phyloP scores from a whole-genome alignment of 2,797 vertebrate genomes.

The Chlorospingus flavigularis region DNA sequence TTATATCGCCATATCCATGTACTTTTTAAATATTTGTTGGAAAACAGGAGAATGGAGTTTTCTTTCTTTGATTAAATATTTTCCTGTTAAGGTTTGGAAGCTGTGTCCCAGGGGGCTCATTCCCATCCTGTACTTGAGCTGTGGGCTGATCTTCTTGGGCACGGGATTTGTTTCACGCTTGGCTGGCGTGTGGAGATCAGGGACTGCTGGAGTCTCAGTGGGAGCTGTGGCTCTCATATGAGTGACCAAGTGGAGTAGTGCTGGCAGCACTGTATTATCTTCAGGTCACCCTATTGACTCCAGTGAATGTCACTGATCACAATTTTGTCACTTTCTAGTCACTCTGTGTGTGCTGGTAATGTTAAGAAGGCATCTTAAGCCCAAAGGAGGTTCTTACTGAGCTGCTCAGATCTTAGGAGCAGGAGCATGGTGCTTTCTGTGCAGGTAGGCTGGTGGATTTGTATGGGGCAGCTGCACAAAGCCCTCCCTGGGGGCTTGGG shows the following conservation, averaged over 20 bases:
- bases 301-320: neutral
- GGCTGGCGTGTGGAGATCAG: neutral
- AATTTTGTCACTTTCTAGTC: neutral
- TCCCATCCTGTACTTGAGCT: neutral
- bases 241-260: neutral
- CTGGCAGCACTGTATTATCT: neutral
- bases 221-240: neutral
- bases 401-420: neutral
- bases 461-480: neutral
- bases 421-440: neutral
- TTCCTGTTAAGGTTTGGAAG: neutral
- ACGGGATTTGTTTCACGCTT: neutral
- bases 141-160: neutral
- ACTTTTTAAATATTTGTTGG: neutral
- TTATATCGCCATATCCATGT: neutral
- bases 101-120: neutral
- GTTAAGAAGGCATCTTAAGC: neutral
- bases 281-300: neutral
- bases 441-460: neutral
- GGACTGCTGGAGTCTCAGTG: neutral
- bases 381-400: neutral
- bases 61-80: slow-evolving; percentile 10
- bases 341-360: neutral
- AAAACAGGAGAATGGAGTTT: neutral
- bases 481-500: neutral